Evolutionary conservation across 2,113 vertebrate species (phyloP).

Genomic region (Dasyprocta punctata): DNA sequence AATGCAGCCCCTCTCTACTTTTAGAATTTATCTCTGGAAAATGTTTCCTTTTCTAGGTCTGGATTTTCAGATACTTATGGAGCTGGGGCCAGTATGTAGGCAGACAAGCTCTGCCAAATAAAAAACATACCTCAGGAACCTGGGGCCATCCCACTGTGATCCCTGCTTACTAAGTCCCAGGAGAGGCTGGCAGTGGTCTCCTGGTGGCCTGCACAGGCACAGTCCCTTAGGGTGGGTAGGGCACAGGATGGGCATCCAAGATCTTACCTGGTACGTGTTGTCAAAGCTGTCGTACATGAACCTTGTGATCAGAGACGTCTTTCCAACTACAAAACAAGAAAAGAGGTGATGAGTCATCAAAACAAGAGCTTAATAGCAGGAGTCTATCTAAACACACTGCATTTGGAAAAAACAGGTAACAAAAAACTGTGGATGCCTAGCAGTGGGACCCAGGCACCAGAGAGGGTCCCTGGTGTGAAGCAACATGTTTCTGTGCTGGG

Average conservation of each 20-base stretch:
- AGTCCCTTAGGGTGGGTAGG: accelerated
- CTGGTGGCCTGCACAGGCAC: not conserved
- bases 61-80: not conserved
- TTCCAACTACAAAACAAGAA: conserved; percentile 91
- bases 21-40: not conserved
- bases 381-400: not conserved
- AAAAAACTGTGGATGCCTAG: not conserved
- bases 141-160: not conserved
- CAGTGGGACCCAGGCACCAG: not conserved
- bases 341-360: conserved; percentile 46
- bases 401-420: not conserved
- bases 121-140: not conserved
- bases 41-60: not conserved
- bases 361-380: not conserved
- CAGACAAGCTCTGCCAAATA: not conserved
- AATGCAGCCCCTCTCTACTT: not conserved
- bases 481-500: accelerated
- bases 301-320: conserved; percentile 95
- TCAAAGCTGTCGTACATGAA: conserved; percentile 98
- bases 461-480: not conserved
- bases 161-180: not conserved
- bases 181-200: not conserved
- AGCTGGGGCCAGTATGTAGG: not conserved
- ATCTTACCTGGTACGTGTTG: conserved; percentile 95
- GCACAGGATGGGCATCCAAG: too few relatives aligned